Conservation (phyloP, 2,888 invertebrate species). For the Drosophila kuntzei region DNA sequence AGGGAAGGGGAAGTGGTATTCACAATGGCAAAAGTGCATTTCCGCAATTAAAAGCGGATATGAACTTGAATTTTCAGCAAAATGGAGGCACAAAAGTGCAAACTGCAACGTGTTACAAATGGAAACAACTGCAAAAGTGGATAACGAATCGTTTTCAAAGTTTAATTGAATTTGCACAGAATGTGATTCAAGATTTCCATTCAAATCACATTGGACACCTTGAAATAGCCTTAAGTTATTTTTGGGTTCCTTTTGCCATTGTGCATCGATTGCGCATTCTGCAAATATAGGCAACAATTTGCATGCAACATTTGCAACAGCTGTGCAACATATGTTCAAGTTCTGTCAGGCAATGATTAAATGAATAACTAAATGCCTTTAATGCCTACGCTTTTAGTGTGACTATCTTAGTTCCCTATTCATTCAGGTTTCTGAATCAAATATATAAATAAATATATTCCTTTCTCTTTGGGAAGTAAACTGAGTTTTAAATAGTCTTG, state of each 20-base stretch:
- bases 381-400: background rate
- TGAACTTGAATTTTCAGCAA: conserved; percentile 48
- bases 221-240: conserved; percentile 8
- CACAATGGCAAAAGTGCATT: conserved; percentile 53
- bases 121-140: background rate
- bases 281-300: background rate
- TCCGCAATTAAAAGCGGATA: conserved; percentile 78
- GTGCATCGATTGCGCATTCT: conserved; percentile 25
- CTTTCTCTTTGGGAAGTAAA: background rate
- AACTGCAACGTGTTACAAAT: conserved; percentile 20
- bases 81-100: conserved; percentile 27
- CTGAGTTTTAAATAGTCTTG: background rate
- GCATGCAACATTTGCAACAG: conserved; percentile 23
- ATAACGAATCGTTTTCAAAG: conserved; percentile 29
- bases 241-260: conserved; percentile 10
- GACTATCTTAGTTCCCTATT: background rate
- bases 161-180: conserved; percentile 59
- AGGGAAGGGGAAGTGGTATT: background rate
- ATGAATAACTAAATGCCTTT: conserved; percentile 12
- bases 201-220: conserved; percentile 11
- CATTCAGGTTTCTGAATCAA: background rate
- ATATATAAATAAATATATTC: too few relatives aligned
- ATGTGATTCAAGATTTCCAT: conserved; percentile 33
- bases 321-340: conserved; percentile 30
- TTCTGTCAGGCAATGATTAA: background rate